Conservation (phyloP, 2,888 invertebrate genomes). For the Pachymerium ferrugineum region DNA sequence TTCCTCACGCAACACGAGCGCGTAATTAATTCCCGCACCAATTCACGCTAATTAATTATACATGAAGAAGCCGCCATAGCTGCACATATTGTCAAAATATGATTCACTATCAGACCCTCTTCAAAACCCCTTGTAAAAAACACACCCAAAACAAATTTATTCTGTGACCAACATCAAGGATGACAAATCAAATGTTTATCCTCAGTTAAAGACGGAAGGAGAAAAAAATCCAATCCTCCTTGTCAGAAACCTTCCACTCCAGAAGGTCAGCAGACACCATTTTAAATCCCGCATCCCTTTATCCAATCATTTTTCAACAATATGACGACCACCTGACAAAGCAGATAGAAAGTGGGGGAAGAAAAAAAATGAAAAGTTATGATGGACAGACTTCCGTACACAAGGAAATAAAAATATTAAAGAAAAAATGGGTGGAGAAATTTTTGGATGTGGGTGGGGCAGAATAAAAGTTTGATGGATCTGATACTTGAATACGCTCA, state of each 20-base stretch:
- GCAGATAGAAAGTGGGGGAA: not conserved
- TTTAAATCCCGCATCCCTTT: not conserved
- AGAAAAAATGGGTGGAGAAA: not conserved
- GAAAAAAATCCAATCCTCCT: not conserved
- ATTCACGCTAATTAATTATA: not conserved
- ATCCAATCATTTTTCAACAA: not conserved
- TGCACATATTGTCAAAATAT: not conserved
- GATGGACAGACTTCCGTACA: not conserved
- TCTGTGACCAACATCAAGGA: not conserved
- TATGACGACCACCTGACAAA: not conserved
- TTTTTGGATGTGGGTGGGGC: not conserved
- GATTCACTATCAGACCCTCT: not conserved
- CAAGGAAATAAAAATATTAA: not conserved
- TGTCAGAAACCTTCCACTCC: not conserved
- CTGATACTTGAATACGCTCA: no score
- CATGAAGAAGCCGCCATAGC: not conserved
- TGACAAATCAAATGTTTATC: not conserved
- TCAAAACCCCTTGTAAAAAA: no score
- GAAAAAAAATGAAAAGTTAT: not conserved
- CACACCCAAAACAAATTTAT: not conserved
- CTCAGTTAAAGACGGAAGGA: not conserved
- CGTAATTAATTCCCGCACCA: slow-evolving; percentile 2
- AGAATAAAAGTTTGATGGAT: not conserved
- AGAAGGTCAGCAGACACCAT: not conserved
- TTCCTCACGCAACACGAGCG: not conserved